Evolutionary conservation across 2,797 vertebrate genomes (phyloP).

Genomic region (Heliangelus exortis): DNA sequence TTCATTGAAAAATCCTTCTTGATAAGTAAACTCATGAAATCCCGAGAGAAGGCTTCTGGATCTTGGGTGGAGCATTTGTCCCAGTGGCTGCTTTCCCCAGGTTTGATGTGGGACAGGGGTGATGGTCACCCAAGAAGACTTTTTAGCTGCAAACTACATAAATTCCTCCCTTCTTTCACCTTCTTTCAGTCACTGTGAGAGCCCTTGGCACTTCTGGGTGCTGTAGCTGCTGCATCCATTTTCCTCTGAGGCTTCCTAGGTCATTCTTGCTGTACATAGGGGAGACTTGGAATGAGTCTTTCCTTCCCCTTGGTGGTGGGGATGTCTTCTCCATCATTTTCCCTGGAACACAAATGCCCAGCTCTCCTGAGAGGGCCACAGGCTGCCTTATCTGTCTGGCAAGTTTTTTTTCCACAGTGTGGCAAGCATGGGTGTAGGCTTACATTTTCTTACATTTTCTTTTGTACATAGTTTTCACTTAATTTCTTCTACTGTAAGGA

Average conservation of each 20-base stretch:
- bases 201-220: not conserved
- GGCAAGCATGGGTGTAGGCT: not conserved
- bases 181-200: not conserved
- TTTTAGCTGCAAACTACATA: not conserved
- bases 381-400: not conserved
- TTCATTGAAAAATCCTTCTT: not conserved
- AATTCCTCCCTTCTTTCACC: not conserved
- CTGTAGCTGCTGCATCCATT: not conserved
- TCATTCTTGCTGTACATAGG: not conserved
- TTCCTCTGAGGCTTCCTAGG: not conserved
- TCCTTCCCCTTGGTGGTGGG: not conserved
- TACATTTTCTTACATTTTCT: not conserved
- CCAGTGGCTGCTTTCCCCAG: not conserved
- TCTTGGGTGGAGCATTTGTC: not conserved
- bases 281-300: accelerated
- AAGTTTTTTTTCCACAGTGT: accelerated
- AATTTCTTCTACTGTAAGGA: not conserved
- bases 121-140: not conserved
- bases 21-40: not conserved
- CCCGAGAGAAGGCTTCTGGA: not conserved
- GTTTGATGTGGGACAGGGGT: not conserved
- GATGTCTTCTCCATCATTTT: not conserved
- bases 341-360: not conserved
- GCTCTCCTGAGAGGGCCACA: accelerated
- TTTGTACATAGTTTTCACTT: accelerated